phyloP scores from a whole-genome alignment of 2,113 vertebrate genomes.

The Calypte anna region DNA sequence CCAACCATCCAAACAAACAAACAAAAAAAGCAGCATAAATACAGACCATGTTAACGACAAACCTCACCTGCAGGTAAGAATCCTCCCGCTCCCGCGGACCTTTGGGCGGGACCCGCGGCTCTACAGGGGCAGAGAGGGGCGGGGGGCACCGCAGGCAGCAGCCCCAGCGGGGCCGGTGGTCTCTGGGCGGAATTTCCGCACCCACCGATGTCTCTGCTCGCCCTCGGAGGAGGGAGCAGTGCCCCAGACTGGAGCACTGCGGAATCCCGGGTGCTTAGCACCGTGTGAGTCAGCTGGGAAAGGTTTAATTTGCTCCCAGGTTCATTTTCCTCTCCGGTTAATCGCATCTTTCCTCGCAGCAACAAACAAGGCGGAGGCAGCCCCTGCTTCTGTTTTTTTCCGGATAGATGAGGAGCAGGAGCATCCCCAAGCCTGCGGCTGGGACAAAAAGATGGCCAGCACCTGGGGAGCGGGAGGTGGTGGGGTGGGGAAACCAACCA shows the following conservation, averaged over 20 bases:
- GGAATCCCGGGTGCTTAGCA: too few species aligned
- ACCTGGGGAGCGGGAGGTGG: too few species aligned
- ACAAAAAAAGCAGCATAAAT: too few species aligned
- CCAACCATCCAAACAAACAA: too few species aligned
- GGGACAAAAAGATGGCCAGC: neutral
- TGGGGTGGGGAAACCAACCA: too few species aligned
- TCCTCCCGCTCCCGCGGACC: neutral
- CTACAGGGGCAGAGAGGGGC: too few species aligned
- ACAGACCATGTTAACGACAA: neutral
- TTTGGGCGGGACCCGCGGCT: too few species aligned
- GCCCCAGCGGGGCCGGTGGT: too few species aligned
- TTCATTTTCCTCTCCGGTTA: neutral
- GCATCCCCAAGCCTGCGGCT: neutral
- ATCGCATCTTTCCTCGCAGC: neutral
- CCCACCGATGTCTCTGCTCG: neutral
- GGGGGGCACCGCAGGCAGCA: too few species aligned
- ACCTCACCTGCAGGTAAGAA: neutral
- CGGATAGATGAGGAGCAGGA: neutral
- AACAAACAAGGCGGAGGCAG: neutral
- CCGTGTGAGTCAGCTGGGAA: neutral
- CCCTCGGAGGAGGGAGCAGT: neutral
- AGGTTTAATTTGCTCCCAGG: accelerated
- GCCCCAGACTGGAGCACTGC: neutral
- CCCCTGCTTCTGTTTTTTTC: neutral
- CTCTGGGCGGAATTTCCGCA: neutral